Evolutionary conservation across 2,113 vertebrate species (phyloP).

Genomic region (Orthonyx spaldingii): DNA sequence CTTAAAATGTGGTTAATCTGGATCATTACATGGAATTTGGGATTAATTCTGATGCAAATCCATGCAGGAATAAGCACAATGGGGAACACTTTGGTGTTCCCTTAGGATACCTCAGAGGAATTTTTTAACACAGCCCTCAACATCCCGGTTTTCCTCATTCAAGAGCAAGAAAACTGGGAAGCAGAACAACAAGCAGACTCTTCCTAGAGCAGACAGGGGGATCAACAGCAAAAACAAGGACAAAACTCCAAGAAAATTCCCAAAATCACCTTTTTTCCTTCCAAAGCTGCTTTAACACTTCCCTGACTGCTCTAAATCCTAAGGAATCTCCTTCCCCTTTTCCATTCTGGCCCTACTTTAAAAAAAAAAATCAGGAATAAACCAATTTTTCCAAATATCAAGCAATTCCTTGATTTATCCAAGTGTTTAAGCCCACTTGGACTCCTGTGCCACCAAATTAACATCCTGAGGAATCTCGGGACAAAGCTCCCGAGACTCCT

Average conservation of each 20-base stretch:
- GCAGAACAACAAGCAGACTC: background rate
- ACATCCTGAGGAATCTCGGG: background rate
- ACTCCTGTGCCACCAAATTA: background rate
- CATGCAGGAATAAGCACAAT: background rate
- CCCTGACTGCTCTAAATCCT: background rate
- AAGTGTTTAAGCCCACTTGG: background rate
- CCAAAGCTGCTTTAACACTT: background rate
- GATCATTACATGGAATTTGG: too few relatives aligned
- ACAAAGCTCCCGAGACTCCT: background rate
- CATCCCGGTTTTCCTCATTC: background rate
- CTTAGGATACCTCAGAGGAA: background rate
- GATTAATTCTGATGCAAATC: background rate
- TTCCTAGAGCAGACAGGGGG: background rate
- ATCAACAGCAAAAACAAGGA: background rate
- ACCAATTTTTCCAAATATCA: background rate
- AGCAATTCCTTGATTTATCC: background rate
- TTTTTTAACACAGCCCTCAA: background rate
- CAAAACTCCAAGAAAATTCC: background rate
- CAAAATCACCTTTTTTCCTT: background rate
- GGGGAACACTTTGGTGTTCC: background rate
- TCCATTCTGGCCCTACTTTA: background rate
- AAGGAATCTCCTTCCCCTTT: background rate
- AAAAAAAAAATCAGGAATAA: background rate
- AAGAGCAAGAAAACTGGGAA: background rate
- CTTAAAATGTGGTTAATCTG: too few relatives aligned